Percentiles rank a stretch among this genome's conserved stretches.
phyloP scores from a whole-genome alignment of 2,888 invertebrate species.

The Athripsodes cinereus region DNA sequence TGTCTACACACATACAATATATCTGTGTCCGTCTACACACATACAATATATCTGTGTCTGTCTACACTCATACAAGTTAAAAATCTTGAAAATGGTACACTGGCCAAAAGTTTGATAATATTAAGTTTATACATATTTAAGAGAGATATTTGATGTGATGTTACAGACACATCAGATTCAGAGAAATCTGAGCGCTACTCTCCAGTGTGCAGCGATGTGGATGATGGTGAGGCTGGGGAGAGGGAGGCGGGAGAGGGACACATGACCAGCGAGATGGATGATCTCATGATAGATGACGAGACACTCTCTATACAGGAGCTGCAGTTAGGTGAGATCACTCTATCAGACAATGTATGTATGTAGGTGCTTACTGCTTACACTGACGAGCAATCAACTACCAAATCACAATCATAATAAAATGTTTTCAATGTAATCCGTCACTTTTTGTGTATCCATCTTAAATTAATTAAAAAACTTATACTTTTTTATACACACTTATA shows the following conservation, averaged over 20 bases:
- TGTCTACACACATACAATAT: no score
- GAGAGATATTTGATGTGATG: no score
- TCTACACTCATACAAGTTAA: not conserved
- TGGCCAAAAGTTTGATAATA: not conserved
- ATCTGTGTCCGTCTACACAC: no score
- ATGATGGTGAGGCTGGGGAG: conserved; percentile 31
- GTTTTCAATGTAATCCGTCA: no score
- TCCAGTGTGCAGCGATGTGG: conserved; percentile 59
- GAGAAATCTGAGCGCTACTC: conserved; percentile 57
- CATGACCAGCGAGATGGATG: conserved; percentile 41
- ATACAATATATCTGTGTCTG: no score
- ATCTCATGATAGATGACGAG: conserved; percentile 45
- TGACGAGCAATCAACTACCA: no score
- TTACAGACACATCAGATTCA: conserved; percentile 48
- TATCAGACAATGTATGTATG: not conserved
- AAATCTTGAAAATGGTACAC: not conserved
- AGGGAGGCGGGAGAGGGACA: conserved; percentile 28
- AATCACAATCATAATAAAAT: no score
- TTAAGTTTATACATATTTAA: no score
- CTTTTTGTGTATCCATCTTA: no score
- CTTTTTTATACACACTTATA: no score
- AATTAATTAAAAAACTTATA: no score
- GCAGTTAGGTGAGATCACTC: conserved; percentile 16
- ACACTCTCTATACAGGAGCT: conserved; percentile 35
- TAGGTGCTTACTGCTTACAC: not conserved